Evolutionary conservation across 2,113 vertebrate species (phyloP).

Genomic region (Lagopus muta): DNA sequence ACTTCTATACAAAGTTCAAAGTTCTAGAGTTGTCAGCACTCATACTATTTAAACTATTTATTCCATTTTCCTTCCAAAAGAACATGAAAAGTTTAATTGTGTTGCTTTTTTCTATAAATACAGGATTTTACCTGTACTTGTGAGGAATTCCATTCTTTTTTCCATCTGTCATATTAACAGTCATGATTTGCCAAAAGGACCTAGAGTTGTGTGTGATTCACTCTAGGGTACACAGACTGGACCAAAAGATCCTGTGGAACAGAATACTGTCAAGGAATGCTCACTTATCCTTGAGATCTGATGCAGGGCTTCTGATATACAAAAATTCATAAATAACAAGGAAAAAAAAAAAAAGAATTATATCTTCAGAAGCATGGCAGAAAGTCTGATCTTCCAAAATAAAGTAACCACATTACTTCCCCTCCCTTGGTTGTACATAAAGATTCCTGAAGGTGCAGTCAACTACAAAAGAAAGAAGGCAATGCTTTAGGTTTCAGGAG

Average conservation of each 20-base stretch:
- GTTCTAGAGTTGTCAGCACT: neutral
- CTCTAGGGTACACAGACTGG: accelerated
- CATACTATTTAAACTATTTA: neutral
- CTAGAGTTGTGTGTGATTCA: neutral
- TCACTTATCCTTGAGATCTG: neutral
- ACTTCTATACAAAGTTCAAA: neutral
- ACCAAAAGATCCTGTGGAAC: neutral
- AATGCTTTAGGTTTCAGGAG: neutral
- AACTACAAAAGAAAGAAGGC: neutral
- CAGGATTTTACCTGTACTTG: neutral
- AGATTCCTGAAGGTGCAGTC: neutral
- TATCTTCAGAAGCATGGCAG: neutral
- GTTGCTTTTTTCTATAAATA: neutral
- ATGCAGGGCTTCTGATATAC: neutral
- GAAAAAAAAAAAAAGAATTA: neutral
- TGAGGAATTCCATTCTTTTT: neutral
- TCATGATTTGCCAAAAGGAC: neutral
- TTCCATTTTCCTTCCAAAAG: neutral
- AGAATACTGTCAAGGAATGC: neutral
- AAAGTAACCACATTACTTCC: neutral
- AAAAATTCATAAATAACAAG: neutral
- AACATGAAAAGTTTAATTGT: neutral
- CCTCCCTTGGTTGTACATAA: neutral
- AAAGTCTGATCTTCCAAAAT: neutral
- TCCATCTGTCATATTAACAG: neutral